Base-by-base conservation (phyloP, 1,140 invertebrate genomes). In the Drosophila ironensis region DNA sequence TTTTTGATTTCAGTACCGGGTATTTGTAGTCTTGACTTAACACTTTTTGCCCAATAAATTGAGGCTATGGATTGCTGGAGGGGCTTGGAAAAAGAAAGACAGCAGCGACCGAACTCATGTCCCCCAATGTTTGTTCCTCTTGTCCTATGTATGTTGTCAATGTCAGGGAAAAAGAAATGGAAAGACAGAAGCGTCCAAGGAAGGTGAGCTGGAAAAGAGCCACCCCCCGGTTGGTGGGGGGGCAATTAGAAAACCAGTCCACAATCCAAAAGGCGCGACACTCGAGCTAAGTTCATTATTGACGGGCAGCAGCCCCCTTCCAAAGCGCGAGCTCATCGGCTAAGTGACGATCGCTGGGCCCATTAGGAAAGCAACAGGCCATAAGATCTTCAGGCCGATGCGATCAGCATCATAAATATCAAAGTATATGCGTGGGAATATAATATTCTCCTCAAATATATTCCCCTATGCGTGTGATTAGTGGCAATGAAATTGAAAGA, bases 211-310 rank as follows among this genome's bases (percentile, higher is more conserved):
- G 46, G 28, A 2, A 35, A 24, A 24, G 40, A 25, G 24, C 8
- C n/a, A 28, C 14, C 19, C 7, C 12, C 5, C n/a, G 12, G 4
- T 5, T 25, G 20, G 16, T 28, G 17, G 27, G 22, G 54, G 35
- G 44, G 28, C 66, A 69, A 69, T 69, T 69, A 69, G 66, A 69
- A 57, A 69, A 69, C 66, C 66, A 69, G 66, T 69, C 28, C 51
- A 12, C 41, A 6, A n/a, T n/a, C n/a, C n/a, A n/a, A 12, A 56
- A 42, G 44, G 44, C 66, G 66, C 64, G 64, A 69, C 66, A 68
- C 51, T 19, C 33, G 25, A 67, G 22, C 41, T 24, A 42, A 20
- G 28, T 42, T 66, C 61, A 66, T 66, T 66, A 64, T 66, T 66
- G 45, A 66, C 51, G 45, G 59, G 25, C 9, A n/a, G 4, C 20